Conservation (phyloP, 2,797 vertebrate genomes). For the Spondyliosoma cantharus region DNA sequence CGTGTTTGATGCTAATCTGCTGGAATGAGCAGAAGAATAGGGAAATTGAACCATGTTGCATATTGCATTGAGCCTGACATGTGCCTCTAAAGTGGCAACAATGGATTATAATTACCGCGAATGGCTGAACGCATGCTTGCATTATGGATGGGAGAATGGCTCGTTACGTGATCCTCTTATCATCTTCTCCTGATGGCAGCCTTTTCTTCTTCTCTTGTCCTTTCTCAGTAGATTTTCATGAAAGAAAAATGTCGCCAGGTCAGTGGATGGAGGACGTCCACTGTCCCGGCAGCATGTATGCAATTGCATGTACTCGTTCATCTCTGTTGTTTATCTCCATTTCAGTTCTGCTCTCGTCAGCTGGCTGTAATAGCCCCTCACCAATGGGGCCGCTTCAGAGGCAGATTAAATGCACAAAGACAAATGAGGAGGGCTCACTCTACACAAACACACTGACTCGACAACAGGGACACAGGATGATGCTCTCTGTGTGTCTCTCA, state of each 20-base stretch:
- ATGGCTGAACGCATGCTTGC: conserved; percentile 47
- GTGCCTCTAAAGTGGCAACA: conserved; percentile 59
- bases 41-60: conserved; percentile 54
- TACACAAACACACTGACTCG: conserved; percentile 48
- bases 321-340: conserved; percentile 48
- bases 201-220: conserved; percentile 20
- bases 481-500: conserved; percentile 27
- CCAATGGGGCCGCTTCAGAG: conserved; percentile 36
- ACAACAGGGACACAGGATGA: conserved; percentile 41
- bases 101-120: conserved; percentile 59
- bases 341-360: conserved; percentile 45
- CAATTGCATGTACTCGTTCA: conserved; percentile 32
- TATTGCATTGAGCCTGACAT: conserved; percentile 64
- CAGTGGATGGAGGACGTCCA: conserved; percentile 16
- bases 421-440: conserved; percentile 47
- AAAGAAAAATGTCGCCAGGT: conserved; percentile 26
- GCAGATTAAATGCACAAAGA: conserved; percentile 52
- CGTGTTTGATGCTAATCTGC: conserved; percentile 79
- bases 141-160: conserved; percentile 47
- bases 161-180: conserved; percentile 31
- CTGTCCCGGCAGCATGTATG: conserved; percentile 3
- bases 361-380: conserved; percentile 37
- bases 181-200: conserved; percentile 12
- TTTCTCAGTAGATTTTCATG: conserved; percentile 10
- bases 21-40: conserved; percentile 71